Evolutionary conservation across 2,113 vertebrate species (phyloP).

Genomic region (Toxotes chatareus): DNA sequence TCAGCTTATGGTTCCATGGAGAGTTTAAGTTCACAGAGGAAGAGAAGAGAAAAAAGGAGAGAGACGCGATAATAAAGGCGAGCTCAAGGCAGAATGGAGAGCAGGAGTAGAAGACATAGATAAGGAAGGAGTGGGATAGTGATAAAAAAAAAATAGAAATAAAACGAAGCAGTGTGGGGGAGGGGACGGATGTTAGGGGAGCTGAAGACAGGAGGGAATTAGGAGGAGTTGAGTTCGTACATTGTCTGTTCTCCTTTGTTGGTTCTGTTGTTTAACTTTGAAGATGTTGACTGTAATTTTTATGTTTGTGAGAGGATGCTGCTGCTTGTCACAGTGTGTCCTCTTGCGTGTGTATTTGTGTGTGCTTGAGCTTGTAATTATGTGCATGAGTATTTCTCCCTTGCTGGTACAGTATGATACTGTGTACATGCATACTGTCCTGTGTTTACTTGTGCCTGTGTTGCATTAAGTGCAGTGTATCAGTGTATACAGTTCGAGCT

Average conservation of each 20-base stretch:
- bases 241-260: constrained; percentile 63
- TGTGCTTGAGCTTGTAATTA: constrained; percentile 1
- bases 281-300: constrained; percentile 34
- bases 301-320: constrained; percentile 15
- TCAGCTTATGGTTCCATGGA: constrained; percentile 66
- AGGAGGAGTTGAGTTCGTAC: constrained; percentile 62
- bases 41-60: constrained; percentile 42
- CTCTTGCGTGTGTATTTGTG: constrained; percentile 6
- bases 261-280: constrained; percentile 61
- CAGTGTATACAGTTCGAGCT: constrained; percentile 29
- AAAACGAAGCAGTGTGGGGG: constrained; percentile 33
- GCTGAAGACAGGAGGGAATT: constrained; percentile 63
- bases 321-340: constrained; percentile 13
- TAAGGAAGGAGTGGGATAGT: constrained; percentile 54
- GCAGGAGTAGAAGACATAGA: constrained; percentile 57
- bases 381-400: constrained; percentile 4
- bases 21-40: constrained; percentile 76
- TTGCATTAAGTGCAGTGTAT: constrained; percentile 25
- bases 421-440: neutral
- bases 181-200: constrained; percentile 57
- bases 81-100: constrained; percentile 67
- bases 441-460: constrained; percentile 16
- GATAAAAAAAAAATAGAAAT: constrained; percentile 28
- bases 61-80: constrained; percentile 53
- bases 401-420: neutral